Evolutionary conservation across 2,888 invertebrate genomes (phyloP).

Genomic region (Euspilapteryx auroguttella): DNA sequence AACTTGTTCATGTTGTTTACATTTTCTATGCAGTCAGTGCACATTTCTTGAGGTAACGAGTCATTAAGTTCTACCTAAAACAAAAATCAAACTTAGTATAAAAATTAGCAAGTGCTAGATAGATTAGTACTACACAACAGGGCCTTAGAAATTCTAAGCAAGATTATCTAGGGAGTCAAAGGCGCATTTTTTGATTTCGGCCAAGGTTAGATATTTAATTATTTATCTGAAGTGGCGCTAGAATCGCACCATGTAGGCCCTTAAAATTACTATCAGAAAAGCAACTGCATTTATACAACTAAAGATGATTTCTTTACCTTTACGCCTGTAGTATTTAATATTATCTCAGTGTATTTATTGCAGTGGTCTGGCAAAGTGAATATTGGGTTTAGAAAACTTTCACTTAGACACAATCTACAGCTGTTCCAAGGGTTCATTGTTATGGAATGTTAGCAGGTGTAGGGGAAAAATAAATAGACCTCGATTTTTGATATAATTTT

Average conservation of each 20-base stretch:
- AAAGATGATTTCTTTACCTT: constrained; percentile 20
- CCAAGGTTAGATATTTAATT: constrained; percentile 18
- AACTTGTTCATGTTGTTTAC: constrained; percentile 17
- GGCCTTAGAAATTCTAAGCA: too few species aligned
- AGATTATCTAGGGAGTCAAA: too few species aligned
- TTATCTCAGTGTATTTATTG: constrained; percentile 25
- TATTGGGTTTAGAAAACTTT: constrained; percentile 22
- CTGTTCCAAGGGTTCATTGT: constrained; percentile 24
- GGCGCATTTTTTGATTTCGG: too few species aligned
- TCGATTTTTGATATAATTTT: too few species aligned
- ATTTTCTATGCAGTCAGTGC: constrained; percentile 13
- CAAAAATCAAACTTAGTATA: not conserved
- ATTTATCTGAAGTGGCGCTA: constrained; percentile 13
- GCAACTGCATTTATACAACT: too few species aligned
- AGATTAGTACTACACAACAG: constrained; percentile 10
- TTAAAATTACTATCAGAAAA: constrained; percentile 11
- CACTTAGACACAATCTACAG: constrained; percentile 28
- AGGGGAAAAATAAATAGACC: not conserved
- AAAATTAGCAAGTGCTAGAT: not conserved
- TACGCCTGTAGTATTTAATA: constrained; percentile 22
- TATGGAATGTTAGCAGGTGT: not conserved
- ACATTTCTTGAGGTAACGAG: constrained; percentile 16
- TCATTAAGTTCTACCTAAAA: constrained; percentile 19
- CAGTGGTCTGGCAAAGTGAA: constrained; percentile 19
- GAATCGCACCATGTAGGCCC: constrained; percentile 16